Conservation (phyloP, 2,797 vertebrate species). For the Liasis olivaceus region DNA sequence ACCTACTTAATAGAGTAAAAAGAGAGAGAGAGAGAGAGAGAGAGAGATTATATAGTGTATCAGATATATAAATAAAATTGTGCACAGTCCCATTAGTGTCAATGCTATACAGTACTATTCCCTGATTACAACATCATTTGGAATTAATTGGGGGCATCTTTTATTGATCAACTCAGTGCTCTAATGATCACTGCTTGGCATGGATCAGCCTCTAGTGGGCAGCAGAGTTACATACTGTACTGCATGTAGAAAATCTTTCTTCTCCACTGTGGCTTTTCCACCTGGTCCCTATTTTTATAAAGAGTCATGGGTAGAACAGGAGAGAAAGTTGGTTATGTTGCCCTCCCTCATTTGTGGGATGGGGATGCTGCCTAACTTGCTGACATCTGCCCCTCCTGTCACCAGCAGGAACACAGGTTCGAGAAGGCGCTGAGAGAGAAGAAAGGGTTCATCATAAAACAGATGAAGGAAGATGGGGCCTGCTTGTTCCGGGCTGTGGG, state of each 20-base stretch:
- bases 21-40: not conserved
- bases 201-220: not conserved
- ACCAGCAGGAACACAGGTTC: conserved; percentile 92
- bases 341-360: conserved; percentile 23
- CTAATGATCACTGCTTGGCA: not conserved
- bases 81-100: not conserved
- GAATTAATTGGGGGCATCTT: not conserved
- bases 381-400: conserved; percentile 54
- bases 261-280: not conserved
- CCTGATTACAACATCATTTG: not conserved
- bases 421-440: conserved; percentile 90
- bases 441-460: conserved; percentile 94
- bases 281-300: not conserved
- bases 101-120: not conserved
- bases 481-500: conserved; percentile 92
- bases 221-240: not conserved
- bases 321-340: not conserved
- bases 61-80: not conserved
- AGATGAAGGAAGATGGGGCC: conserved; percentile 94
- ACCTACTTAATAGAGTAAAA: not conserved
- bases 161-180: not conserved
- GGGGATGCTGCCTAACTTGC: conserved; percentile 45
- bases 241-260: not conserved
- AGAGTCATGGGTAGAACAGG: not conserved
- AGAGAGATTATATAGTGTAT: not conserved